A percentile compares a stretch with the other conserved stretches of the same genome.
phyloP scores from a whole-genome alignment of 2,888 invertebrate species.

The Parthenolecanium corni region DNA sequence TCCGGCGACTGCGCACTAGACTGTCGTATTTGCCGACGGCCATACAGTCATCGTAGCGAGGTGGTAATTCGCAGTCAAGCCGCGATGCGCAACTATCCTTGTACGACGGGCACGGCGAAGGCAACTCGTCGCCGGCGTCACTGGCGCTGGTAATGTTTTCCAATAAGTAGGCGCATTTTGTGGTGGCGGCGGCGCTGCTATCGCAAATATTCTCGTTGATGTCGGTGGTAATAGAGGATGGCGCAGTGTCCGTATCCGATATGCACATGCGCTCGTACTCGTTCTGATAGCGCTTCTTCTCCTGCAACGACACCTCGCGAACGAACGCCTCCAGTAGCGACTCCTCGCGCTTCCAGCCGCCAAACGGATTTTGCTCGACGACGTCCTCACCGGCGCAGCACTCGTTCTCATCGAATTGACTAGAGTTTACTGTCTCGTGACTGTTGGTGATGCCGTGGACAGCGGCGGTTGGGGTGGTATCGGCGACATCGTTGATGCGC shows the following conservation, averaged over 20 bases:
- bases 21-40: conserved; percentile 32
- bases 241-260: background rate
- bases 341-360: conserved; percentile 16
- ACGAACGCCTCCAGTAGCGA: conserved; percentile 8
- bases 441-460: background rate
- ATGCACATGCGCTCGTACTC: background rate
- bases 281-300: background rate
- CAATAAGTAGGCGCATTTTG: background rate
- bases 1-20: conserved; percentile 32
- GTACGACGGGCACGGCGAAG: conserved; percentile 27
- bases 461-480: background rate
- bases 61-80: conserved; percentile 2
- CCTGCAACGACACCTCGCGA: conserved; percentile 4
- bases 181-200: background rate
- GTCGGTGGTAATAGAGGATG: background rate
- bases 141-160: background rate
- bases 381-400: conserved; percentile 29
- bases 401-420: conserved; percentile 46
- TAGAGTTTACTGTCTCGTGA: conserved; percentile 8
- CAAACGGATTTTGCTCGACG: conserved; percentile 30
- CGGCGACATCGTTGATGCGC: background rate
- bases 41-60: conserved; percentile 33
- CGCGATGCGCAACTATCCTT: background rate
- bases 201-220: conserved; percentile 3
- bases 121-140: background rate